A percentile compares a stretch with the other conserved stretches of the same genome.
These are phyloP conservation scores for Azemiops feae DNA, from an alignment of 2,113 vertebrate species.

Conservation along the genomic window DNA sequence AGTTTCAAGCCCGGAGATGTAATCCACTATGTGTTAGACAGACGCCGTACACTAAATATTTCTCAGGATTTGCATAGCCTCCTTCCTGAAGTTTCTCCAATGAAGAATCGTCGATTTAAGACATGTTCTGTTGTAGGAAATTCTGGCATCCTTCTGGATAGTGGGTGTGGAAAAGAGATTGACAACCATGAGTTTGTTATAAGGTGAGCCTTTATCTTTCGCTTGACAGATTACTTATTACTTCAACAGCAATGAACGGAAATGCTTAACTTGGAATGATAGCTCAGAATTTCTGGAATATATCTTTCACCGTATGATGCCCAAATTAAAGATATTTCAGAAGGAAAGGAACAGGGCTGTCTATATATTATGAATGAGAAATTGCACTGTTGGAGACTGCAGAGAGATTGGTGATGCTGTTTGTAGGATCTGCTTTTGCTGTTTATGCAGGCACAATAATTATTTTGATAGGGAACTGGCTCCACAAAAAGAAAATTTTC, in stretches of 20 bases:
- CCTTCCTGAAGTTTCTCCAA: conserved; percentile 85
- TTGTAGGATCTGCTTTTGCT: background rate
- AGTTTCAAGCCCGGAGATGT: conserved; percentile 86
- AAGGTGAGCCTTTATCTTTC: conserved; percentile 71
- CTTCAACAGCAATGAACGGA: conserved; percentile 22
- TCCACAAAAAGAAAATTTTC: conserved; percentile 23
- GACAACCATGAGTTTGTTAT: conserved; percentile 86
- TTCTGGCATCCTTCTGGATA: conserved; percentile 83
- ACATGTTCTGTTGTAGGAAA: conserved; percentile 87
- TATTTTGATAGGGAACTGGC: background rate
- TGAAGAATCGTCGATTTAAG: conserved; percentile 85
- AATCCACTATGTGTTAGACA: conserved; percentile 85
- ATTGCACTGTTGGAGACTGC: background rate
- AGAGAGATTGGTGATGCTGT: conserved; percentile 13
- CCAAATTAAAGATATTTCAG: background rate
- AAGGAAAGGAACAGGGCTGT: conserved; percentile 18
- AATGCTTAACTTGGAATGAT: conserved; percentile 27
- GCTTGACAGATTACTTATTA: conserved; percentile 2
- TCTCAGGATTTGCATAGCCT: conserved; percentile 82
- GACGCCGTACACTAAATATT: conserved; percentile 83
- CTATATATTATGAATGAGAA: conserved; percentile 4
- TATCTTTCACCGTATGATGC: conserved; percentile 7
- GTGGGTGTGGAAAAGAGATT: conserved; percentile 84
- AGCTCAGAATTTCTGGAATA: conserved; percentile 10
- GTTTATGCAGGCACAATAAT: conserved; percentile 8